Evolutionary conservation across 2,888 invertebrate genomes (phyloP), one percentile per base, ranked within the genome.

Genomic region (Andrena camellia): DNA sequence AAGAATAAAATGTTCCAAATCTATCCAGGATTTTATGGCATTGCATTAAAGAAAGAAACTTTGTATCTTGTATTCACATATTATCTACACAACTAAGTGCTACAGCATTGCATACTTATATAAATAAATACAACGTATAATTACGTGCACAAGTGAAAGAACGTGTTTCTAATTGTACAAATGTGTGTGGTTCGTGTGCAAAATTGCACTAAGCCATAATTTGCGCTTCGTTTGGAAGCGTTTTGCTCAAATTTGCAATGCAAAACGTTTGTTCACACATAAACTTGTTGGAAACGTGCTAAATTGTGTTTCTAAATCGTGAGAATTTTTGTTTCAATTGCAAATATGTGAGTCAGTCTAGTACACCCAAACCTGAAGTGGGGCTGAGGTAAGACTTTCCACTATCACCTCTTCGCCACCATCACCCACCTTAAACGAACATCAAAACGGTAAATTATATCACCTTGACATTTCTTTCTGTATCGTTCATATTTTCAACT

Each of bases 351-450:
- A 85, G 88, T 86, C 88, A 91, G 81, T 89, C 86, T 90, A 88
- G 52, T 88, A 78, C 83, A 86, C 87, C 87, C 91, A 89, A 89
- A 92, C 91, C 91, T 92, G 91, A 88, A 91, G 89, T 83, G 90
- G 91, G 86, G 90, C 91, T 89, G 91, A 89, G 86, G 91, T 91
- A 87, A 91, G 90, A 91, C 85, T 92, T 84, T 91, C 91, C 89
- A 92, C 91, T 90, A 91, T 87, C 85, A 90, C 86, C 79, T 91
- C 91, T 89, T 92, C 91, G 78, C 91, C 91, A 90, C 91, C 91
- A 87, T 91, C 89, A 85, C 91, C 91, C 89, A 92, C 91, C 91
- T 92, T 91, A 84, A 91, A 91, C 81, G 87, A 89, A 90, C 80
- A 90, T 74, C 78, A 83, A 75, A 84, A 85, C 71, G 64, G 31